Conservation (phyloP, 2,113 vertebrate genomes). For the Ciconia boyciana region DNA sequence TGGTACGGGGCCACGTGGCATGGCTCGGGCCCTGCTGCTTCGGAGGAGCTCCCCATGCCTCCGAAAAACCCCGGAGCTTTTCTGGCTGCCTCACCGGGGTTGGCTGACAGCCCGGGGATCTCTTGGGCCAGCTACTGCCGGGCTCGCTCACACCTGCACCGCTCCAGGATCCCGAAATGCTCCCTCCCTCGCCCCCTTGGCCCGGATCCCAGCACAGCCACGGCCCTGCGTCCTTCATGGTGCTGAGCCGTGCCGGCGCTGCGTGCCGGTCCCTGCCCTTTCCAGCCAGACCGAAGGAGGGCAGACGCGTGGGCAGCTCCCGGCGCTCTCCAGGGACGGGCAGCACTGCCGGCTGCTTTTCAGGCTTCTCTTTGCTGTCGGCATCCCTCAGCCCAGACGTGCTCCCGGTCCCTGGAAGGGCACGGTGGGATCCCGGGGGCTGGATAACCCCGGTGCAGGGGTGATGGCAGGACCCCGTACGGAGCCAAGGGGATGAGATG, state of each 20-base stretch:
- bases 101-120: background rate
- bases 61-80: background rate
- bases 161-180: background rate
- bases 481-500: background rate
- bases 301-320: background rate
- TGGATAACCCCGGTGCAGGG: fast-evolving
- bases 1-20: background rate
- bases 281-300: background rate
- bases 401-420: background rate
- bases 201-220: fast-evolving
- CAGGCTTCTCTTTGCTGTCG: background rate
- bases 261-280: fast-evolving
- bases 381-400: background rate
- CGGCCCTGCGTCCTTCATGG: background rate
- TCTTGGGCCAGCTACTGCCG: background rate
- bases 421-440: fast-evolving
- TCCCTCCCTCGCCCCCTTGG: background rate
- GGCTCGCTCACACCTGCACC: background rate
- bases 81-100: background rate
- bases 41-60: background rate
- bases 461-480: fast-evolving
- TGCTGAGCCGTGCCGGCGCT: background rate
- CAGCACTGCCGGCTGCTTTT: background rate
- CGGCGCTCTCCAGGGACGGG: fast-evolving
- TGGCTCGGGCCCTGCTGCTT: background rate